Evolutionary conservation across 2,113 vertebrate genomes (phyloP).

Genomic region (Rhombomys opimus): DNA sequence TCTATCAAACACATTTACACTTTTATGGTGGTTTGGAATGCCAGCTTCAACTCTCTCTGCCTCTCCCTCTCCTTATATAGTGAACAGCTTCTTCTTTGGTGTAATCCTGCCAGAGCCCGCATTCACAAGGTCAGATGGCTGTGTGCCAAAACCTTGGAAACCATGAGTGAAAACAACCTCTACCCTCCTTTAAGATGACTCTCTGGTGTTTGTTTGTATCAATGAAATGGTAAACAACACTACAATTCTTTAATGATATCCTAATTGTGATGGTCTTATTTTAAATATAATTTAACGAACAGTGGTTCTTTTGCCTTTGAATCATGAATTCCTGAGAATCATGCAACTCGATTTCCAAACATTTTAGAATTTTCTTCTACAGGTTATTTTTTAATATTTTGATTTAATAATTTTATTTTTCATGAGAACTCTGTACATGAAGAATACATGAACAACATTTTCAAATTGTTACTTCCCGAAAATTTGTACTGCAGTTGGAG

Average conservation of each 20-base stretch:
- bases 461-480: accelerated
- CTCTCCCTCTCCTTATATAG: neutral
- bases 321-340: neutral
- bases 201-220: neutral
- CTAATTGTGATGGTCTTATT: neutral
- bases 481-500: neutral
- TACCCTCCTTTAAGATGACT: neutral
- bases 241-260: neutral
- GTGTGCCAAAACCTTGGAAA: neutral
- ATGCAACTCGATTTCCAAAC: neutral
- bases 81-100: neutral
- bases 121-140: neutral
- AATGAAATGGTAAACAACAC: neutral
- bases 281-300: neutral
- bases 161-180: neutral
- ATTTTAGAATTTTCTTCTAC: neutral
- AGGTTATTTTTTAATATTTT: neutral
- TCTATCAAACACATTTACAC: neutral
- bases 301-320: neutral
- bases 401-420: neutral
- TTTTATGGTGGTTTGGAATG: neutral
- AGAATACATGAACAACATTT: neutral
- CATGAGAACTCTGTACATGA: neutral
- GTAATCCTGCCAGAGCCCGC: too few relatives aligned
- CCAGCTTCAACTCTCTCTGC: neutral